Evolutionary conservation across 2,797 vertebrate species (phyloP).

Genomic region (Cottoperca gobio): DNA sequence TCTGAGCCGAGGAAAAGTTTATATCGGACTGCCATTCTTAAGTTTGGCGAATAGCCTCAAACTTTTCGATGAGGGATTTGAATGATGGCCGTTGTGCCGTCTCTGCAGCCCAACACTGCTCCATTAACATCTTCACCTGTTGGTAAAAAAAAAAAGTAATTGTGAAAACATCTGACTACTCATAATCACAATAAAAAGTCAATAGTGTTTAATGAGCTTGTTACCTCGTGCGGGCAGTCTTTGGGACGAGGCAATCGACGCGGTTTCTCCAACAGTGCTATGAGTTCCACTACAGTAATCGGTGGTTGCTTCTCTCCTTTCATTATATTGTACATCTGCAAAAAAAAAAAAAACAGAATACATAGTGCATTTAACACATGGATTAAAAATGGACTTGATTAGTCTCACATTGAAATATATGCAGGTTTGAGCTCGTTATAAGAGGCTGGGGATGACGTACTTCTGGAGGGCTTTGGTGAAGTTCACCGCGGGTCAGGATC

Average conservation of each 20-base stretch:
- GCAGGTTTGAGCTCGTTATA: neutral
- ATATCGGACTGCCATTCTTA: constrained; percentile 76
- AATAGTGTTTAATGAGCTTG: neutral
- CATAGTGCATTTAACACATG: constrained; percentile 1
- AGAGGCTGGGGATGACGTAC: constrained; percentile 75
- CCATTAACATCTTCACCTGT: constrained; percentile 86
- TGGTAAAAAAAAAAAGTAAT: neutral
- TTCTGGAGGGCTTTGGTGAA: constrained; percentile 85
- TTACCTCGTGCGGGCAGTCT: constrained; percentile 89
- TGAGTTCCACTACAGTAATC: constrained; percentile 88
- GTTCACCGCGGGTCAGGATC: constrained; percentile 90
- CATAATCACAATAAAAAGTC: neutral
- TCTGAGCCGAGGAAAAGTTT: constrained; percentile 72
- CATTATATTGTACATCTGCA: constrained; percentile 91
- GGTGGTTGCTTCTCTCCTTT: constrained; percentile 80
- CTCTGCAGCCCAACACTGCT: constrained; percentile 89
- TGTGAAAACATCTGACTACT: neutral
- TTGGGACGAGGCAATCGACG: constrained; percentile 86
- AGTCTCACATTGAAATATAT: neutral
- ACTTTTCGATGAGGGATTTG: constrained; percentile 80
- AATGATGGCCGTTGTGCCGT: constrained; percentile 88
- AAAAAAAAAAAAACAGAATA: constrained; percentile 15
- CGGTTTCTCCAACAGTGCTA: constrained; percentile 85
- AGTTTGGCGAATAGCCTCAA: constrained; percentile 78
- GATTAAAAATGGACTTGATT: neutral